Percentiles rank a stretch among this genome's conserved stretches.
These are phyloP conservation scores for Rhodophaea formosa DNA, from an alignment of 2,888 invertebrate species.

Conservation along the genomic window DNA sequence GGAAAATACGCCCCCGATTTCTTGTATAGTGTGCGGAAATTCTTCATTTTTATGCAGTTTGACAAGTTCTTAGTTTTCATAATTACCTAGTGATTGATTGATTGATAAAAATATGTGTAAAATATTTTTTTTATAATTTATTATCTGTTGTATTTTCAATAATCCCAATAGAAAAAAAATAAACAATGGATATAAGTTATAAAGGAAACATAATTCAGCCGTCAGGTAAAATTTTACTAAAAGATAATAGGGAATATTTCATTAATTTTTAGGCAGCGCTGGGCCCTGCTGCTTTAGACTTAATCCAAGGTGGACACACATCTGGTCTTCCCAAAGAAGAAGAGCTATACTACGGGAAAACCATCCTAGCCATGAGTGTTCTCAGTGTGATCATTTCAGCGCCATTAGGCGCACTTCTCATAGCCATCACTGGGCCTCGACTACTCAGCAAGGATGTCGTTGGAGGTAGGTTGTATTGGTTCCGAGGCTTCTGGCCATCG, in stretches of 20 bases:
- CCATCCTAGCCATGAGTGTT: conserved; percentile 85
- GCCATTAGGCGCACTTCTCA: conserved; percentile 86
- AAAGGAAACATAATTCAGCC: too few species aligned
- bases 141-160: too few species aligned
- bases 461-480: conserved; percentile 30
- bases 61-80: too few species aligned
- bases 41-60: too few species aligned
- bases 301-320: conserved; percentile 62
- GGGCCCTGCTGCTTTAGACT: conserved; percentile 84
- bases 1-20: too few species aligned
- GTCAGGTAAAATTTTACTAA: neutral
- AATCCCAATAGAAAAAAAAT: too few species aligned
- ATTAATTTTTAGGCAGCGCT: conserved; percentile 83
- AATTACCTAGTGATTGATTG: too few species aligned
- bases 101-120: too few species aligned
- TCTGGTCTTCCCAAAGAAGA: conserved; percentile 56
- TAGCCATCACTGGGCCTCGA: conserved; percentile 84
- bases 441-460: conserved; percentile 57
- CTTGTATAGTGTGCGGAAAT: too few species aligned
- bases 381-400: conserved; percentile 88
- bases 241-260: neutral
- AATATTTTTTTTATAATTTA: too few species aligned
- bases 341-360: conserved; percentile 78
- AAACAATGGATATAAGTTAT: too few species aligned
- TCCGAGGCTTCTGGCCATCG: too few species aligned